Evolutionary conservation across 2,888 invertebrate species (phyloP).

Genomic region (Tortricodes alternella): DNA sequence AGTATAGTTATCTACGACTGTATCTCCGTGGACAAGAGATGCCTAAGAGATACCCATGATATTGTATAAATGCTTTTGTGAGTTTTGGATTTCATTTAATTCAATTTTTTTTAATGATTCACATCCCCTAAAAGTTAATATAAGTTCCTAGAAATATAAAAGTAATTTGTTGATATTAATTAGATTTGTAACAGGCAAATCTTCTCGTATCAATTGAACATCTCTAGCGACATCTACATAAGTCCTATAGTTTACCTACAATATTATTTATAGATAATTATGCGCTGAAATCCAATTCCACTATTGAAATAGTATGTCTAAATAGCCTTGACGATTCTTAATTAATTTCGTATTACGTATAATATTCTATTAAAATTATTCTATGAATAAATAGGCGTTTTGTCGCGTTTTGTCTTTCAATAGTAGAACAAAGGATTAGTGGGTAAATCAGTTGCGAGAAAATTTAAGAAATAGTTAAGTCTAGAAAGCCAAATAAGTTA

Average conservation of each 20-base stretch:
- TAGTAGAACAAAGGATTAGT: background rate
- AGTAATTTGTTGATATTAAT: too few species aligned
- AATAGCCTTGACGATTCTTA: constrained; percentile 7
- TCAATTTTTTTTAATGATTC: too few species aligned
- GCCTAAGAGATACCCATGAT: too few species aligned
- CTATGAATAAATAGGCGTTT: background rate
- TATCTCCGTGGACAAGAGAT: too few species aligned
- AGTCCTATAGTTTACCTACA: background rate
- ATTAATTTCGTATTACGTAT: constrained; percentile 18
- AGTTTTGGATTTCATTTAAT: too few species aligned
- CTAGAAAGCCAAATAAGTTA: too few species aligned
- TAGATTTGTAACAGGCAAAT: background rate
- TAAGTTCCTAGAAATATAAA: too few species aligned
- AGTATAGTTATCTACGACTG: too few species aligned
- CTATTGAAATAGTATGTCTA: constrained; percentile 16
- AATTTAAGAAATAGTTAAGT: background rate
- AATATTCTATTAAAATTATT: constrained; percentile 6
- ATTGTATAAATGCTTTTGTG: too few species aligned
- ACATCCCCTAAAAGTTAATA: too few species aligned
- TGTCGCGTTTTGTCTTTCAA: background rate
- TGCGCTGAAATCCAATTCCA: constrained; percentile 14
- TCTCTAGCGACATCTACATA: background rate
- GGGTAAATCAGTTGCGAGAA: background rate
- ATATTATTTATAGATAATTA: constrained; percentile 13
- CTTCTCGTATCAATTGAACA: background rate